phyloP scores from a whole-genome alignment of 2,113 vertebrate genomes.

The Nothobranchius furzeri region DNA sequence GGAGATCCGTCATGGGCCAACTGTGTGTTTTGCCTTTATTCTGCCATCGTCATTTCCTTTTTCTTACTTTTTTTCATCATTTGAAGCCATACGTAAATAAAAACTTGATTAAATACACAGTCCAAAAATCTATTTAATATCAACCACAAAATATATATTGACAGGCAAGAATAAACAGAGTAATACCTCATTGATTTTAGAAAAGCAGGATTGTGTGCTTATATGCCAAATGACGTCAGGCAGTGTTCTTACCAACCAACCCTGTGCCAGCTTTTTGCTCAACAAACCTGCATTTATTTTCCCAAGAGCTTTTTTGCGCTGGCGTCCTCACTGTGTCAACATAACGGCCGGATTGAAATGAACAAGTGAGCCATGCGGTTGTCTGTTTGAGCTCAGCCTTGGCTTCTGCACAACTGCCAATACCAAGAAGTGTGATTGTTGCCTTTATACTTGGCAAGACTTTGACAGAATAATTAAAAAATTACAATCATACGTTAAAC shows the following conservation, averaged over 20 bases:
- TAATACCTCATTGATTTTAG: background rate
- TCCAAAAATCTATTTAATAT: too few relatives aligned
- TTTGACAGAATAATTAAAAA: slow-evolving; percentile 19
- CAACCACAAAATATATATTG: background rate
- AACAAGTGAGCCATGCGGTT: slow-evolving; percentile 6
- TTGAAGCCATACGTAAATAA: too few relatives aligned
- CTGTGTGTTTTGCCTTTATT: too few relatives aligned
- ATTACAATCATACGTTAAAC: background rate
- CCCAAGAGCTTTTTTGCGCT: background rate
- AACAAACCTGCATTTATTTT: background rate
- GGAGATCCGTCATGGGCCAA: too few relatives aligned
- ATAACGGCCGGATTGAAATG: slow-evolving; percentile 3
- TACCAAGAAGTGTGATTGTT: slow-evolving; percentile 8
- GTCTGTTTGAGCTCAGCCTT: slow-evolving; percentile 4
- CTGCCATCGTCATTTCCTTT: too few relatives aligned
- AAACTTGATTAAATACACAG: too few relatives aligned
- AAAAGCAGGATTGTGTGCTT: background rate
- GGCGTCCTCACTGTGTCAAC: slow-evolving; percentile 4
- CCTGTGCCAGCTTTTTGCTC: background rate
- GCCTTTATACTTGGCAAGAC: slow-evolving; percentile 25
- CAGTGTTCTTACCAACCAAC: background rate
- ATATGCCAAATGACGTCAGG: background rate
- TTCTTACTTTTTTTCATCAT: too few relatives aligned
- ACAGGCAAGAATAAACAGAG: background rate
- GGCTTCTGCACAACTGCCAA: slow-evolving; percentile 7